Conservation (phyloP, 2,113 vertebrate species). For the Coturnix japonica region DNA sequence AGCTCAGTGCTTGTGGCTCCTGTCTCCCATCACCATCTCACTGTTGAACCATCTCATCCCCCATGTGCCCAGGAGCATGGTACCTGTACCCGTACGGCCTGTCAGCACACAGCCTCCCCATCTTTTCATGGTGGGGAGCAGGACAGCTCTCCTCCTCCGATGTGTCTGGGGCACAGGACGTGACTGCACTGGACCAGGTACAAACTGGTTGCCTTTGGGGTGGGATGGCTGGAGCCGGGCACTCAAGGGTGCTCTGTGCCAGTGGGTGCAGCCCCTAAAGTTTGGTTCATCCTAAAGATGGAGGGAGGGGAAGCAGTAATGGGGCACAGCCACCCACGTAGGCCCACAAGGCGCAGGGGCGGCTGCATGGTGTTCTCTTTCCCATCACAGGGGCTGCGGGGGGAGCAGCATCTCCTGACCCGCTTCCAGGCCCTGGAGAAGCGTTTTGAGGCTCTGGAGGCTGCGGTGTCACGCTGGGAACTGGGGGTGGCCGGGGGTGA, state of each 20-base stretch:
- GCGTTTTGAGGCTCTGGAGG: constrained; percentile 72
- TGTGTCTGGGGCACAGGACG: constrained; percentile 39
- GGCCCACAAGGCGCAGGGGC: rapidly evolving
- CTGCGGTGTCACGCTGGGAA: constrained; percentile 50
- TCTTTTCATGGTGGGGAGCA: constrained; percentile 73
- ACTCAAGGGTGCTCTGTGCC: not conserved
- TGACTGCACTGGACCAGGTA: constrained; percentile 64
- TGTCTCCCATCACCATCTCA: not conserved
- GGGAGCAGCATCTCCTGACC: constrained; percentile 69
- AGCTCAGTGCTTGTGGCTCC: not conserved
- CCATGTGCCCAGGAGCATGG: constrained; percentile 71
- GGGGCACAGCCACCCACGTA: not conserved
- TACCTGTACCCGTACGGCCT: constrained; percentile 77
- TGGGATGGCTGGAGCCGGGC: not conserved
- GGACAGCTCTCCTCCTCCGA: not conserved
- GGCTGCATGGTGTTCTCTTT: not conserved
- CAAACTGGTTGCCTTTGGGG: not conserved
- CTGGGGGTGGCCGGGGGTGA: constrained; percentile 7
- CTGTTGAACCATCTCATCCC: not conserved
- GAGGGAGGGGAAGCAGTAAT: not conserved
- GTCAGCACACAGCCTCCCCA: constrained; percentile 16
- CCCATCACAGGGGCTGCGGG: not conserved
- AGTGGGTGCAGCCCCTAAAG: not conserved
- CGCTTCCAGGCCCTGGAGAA: constrained; percentile 77
- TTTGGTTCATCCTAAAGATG: not conserved